A percentile compares a stretch with the other conserved stretches of the same genome.
phyloP scores from a whole-genome alignment of 2,888 invertebrate genomes.

The Molorchus minor region DNA sequence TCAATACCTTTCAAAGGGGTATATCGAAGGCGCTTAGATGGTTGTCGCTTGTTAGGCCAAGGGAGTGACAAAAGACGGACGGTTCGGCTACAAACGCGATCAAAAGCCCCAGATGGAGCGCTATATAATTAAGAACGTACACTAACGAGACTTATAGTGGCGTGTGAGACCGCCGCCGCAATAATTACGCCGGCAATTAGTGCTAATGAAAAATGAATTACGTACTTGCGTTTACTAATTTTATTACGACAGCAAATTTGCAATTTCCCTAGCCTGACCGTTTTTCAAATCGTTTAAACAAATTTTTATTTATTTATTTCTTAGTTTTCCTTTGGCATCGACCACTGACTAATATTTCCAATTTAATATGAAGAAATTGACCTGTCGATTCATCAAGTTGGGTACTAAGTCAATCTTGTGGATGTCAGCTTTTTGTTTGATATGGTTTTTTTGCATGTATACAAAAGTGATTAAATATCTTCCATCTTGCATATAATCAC shows the following conservation, averaged over 20 bases:
- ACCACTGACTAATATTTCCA: too few relatives aligned
- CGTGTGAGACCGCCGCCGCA: slow-evolving; percentile 54
- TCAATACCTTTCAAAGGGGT: slow-evolving; percentile 3
- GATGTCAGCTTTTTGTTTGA: too few relatives aligned
- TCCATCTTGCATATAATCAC: not conserved
- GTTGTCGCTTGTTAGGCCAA: slow-evolving; percentile 25
- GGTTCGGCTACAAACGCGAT: slow-evolving; percentile 40
- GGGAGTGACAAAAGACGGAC: slow-evolving; percentile 25
- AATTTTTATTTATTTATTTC: too few relatives aligned
- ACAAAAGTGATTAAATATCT: too few relatives aligned
- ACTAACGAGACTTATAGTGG: slow-evolving; percentile 58
- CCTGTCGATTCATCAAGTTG: too few relatives aligned
- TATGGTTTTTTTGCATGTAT: too few relatives aligned
- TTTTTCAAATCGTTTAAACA: too few relatives aligned
- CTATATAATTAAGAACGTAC: slow-evolving; percentile 58
- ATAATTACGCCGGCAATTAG: slow-evolving; percentile 58
- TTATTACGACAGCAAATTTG: slow-evolving; percentile 7
- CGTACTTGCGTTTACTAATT: slow-evolving; percentile 20
- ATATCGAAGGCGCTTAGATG: slow-evolving; percentile 22
- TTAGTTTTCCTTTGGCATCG: too few relatives aligned
- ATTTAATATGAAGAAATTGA: too few relatives aligned
- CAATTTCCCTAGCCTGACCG: not conserved
- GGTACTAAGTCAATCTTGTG: too few relatives aligned
- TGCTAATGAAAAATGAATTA: slow-evolving; percentile 58
- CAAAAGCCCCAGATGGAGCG: slow-evolving; percentile 50